Conservation (phyloP, 2,113 vertebrate genomes). For the Chionomys nivalis region DNA sequence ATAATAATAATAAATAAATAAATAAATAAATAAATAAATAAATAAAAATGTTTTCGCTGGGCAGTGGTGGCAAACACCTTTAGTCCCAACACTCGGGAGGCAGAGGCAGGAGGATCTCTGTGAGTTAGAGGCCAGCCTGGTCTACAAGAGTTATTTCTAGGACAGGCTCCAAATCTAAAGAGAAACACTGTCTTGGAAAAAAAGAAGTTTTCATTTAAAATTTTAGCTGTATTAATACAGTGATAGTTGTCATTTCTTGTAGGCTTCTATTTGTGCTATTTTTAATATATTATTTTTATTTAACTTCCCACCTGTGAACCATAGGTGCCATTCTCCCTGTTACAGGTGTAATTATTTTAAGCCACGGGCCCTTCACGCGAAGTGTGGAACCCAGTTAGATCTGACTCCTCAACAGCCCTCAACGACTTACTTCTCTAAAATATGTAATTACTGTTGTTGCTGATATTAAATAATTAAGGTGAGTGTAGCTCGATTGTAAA, state of each 20-base stretch:
- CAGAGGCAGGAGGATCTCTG: no score
- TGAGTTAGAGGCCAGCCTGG: no score
- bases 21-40: no score
- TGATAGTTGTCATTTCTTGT: background rate
- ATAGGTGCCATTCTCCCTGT: background rate
- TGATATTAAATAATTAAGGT: background rate
- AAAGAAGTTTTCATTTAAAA: background rate
- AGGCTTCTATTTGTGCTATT: slow-evolving; percentile 3
- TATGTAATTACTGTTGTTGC: background rate
- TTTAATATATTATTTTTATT: slow-evolving; percentile 40
- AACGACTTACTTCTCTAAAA: background rate
- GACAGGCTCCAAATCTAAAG: no score
- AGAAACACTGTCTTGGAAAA: background rate
- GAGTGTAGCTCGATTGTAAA: background rate
- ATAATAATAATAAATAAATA: no score
- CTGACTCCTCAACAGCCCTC: background rate
- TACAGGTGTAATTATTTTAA: slow-evolving; percentile 13
- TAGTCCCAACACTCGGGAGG: no score
- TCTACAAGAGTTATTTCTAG: no score
- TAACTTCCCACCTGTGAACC: slow-evolving; percentile 1
- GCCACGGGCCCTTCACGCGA: background rate
- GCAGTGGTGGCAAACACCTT: no score
- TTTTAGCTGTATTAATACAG: background rate
- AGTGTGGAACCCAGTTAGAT: background rate
- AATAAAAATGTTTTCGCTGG: background rate